Percentiles rank a stretch among this genome's conserved stretches.
These are phyloP conservation scores for Callipepla californica DNA, from an alignment of 2,113 vertebrate species.

Conservation along the genomic window DNA sequence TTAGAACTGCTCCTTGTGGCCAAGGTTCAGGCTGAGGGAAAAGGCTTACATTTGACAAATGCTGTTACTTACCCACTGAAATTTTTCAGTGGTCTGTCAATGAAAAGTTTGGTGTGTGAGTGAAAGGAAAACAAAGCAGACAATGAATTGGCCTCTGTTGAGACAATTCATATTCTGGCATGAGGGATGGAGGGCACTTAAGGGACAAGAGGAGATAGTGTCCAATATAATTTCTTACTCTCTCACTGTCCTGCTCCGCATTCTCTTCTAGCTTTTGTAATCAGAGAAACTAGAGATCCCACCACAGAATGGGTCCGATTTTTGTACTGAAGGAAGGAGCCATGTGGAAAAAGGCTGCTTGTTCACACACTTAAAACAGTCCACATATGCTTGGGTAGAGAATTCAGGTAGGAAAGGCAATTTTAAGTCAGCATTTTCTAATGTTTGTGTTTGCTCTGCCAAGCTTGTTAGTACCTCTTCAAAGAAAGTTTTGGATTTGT, in stretches of 20 bases:
- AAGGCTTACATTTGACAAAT: not conserved
- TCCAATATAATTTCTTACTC: not conserved
- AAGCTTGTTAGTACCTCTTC: not conserved
- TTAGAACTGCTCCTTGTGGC: not conserved
- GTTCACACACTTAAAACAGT: not conserved
- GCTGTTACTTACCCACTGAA: not conserved
- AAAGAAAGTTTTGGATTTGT: not conserved
- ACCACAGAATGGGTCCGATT: not conserved
- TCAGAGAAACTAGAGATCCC: not conserved
- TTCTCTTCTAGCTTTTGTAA: constrained; percentile 6
- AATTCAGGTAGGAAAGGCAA: constrained; percentile 2
- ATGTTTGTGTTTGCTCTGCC: not conserved
- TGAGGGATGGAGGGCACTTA: not conserved
- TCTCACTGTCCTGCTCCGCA: not conserved
- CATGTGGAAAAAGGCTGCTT: not conserved
- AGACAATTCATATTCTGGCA: not conserved
- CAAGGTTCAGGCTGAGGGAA: not conserved
- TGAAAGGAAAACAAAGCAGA: not conserved
- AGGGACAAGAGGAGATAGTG: not conserved
- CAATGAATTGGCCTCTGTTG: not conserved
- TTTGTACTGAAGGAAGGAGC: not conserved
- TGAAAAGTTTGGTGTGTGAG: not conserved
- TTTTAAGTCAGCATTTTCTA: constrained; percentile 13
- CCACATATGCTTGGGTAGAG: not conserved
- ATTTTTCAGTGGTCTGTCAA: not conserved